Conservation (phyloP, 2,113 vertebrate species). For the Arizona elegans region DNA sequence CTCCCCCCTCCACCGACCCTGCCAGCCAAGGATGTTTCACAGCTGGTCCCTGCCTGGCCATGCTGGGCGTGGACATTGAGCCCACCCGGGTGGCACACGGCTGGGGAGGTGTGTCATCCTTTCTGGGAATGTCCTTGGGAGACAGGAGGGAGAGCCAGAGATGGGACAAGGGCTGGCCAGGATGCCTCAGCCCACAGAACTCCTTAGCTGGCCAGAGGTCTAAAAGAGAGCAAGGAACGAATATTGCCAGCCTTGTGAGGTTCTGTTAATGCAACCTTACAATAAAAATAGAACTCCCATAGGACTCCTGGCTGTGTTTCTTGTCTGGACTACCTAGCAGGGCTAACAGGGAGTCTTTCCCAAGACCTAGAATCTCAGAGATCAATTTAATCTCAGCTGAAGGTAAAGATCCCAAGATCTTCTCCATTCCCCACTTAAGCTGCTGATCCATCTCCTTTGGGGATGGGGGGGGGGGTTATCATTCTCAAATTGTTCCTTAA, state of each 20-base stretch:
- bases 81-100: neutral
- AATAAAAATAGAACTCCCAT: neutral
- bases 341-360: neutral
- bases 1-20: neutral
- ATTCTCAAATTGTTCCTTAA: neutral
- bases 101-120: rapidly evolving
- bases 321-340: neutral
- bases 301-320: neutral
- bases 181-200: neutral
- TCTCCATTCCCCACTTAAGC: neutral
- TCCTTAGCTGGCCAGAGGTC: neutral
- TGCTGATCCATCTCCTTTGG: neutral
- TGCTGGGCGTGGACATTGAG: neutral
- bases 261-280: neutral
- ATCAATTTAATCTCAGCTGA: neutral
- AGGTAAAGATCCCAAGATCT: neutral
- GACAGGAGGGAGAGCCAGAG: neutral
- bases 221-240: neutral
- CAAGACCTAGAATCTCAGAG: neutral
- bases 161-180: neutral
- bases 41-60: neutral
- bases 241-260: neutral
- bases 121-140: neutral
- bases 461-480: neutral
- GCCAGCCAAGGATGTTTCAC: neutral